Evolutionary conservation across 2,888 invertebrate species (phyloP).

Genomic region (Chymomyza caudatula): DNA sequence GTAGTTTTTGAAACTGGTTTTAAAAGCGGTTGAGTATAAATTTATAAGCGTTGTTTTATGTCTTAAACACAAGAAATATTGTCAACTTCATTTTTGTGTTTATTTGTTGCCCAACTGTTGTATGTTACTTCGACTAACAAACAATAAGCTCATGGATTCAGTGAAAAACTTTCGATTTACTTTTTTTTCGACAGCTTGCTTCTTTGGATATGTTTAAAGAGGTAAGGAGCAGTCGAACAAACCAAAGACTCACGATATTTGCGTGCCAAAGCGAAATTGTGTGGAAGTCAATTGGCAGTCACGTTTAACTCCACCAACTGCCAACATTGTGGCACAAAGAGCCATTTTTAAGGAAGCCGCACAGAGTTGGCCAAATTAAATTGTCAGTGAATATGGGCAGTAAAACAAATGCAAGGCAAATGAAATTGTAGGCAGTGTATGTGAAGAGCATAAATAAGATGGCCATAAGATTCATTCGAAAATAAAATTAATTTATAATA

Average conservation of each 20-base stretch:
- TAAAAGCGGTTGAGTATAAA: neutral
- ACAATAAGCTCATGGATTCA: neutral
- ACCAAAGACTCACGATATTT: conserved; percentile 59
- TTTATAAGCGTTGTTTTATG: neutral
- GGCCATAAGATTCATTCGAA: neutral
- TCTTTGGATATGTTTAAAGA: conserved; percentile 12
- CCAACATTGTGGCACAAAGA: conserved; percentile 8
- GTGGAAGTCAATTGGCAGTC: conserved; percentile 69
- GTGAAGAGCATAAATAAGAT: neutral
- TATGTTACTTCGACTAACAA: neutral
- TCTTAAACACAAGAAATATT: neutral
- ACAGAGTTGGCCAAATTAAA: conserved; percentile 55
- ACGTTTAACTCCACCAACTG: conserved; percentile 40
- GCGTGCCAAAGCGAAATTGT: conserved; percentile 62
- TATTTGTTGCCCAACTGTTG: neutral
- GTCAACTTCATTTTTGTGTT: neutral
- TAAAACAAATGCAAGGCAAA: neutral
- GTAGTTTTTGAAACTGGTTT: conserved; percentile 35
- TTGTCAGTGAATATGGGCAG: conserved; percentile 42
- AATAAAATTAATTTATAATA: neutral
- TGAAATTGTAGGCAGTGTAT: neutral
- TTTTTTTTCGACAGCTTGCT: no score
- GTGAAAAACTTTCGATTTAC: conserved; percentile 52
- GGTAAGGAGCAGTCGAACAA: conserved; percentile 38
- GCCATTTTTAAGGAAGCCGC: conserved; percentile 8